These are phyloP conservation scores for Argyrosomus regius DNA, from an alignment of 2,797 vertebrate genomes.

Conservation along the genomic window DNA sequence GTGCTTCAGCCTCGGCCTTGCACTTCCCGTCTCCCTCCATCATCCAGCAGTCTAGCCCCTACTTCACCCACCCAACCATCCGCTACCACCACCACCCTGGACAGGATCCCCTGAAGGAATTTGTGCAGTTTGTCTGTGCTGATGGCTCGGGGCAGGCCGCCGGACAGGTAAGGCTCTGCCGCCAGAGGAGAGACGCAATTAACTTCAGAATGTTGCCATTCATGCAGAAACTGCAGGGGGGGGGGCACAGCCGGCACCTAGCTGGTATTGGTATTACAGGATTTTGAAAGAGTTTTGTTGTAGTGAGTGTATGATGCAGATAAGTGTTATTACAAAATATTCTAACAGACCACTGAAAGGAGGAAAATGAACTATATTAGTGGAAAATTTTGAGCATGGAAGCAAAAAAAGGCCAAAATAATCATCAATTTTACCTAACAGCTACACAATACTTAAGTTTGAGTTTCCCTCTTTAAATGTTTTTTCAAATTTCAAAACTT, in stretches of 20 bases:
- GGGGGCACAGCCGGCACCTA: background rate
- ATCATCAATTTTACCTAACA: background rate
- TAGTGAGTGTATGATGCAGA: background rate
- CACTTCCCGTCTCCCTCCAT: slow-evolving; percentile 97
- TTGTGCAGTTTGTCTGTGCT: slow-evolving; percentile 97
- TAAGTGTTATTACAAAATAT: background rate
- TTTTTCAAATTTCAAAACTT: background rate
- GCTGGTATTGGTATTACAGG: background rate
- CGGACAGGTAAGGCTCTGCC: slow-evolving; percentile 89
- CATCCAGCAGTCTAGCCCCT: slow-evolving; percentile 97
- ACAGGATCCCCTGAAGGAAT: slow-evolving; percentile 97
- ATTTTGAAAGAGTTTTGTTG: background rate
- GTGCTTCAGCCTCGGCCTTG: slow-evolving; percentile 94
- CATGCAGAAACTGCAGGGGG: background rate
- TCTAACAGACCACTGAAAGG: background rate
- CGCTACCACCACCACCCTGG: slow-evolving; percentile 96
- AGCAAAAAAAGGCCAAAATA: slow-evolving; percentile 3
- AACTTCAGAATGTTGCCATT: background rate
- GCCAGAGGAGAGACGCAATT: background rate
- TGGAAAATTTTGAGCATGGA: background rate
- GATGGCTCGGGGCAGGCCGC: slow-evolving; percentile 93
- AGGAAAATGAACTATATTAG: background rate
- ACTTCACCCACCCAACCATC: slow-evolving; percentile 98
- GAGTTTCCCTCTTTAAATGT: background rate
- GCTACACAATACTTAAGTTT: background rate